Evolutionary conservation across 2,888 invertebrate genomes (phyloP).

Genomic region (Cephus spinipes): DNA sequence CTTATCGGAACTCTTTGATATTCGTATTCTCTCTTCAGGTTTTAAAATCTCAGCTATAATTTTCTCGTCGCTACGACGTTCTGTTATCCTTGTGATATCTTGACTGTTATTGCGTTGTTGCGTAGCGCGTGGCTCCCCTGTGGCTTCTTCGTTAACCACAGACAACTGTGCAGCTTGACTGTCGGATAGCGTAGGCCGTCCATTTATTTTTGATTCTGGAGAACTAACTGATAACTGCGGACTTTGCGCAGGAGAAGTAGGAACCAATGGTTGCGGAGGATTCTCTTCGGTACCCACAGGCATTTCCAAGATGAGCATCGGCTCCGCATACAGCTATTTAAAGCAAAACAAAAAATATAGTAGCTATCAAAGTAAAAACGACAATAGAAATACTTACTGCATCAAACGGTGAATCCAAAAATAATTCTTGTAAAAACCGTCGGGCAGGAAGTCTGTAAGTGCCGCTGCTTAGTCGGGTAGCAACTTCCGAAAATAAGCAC

Average conservation of each 20-base stretch:
- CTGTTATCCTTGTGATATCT: slow-evolving; percentile 31
- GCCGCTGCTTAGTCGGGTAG: slow-evolving; percentile 81
- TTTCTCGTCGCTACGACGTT: slow-evolving; percentile 59
- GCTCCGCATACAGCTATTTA: slow-evolving; percentile 62
- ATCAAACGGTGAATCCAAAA: slow-evolving; percentile 85
- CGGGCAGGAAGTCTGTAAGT: slow-evolving; percentile 86
- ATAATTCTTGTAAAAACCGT: slow-evolving; percentile 92
- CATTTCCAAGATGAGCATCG: slow-evolving; percentile 54
- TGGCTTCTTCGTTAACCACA: slow-evolving; percentile 45
- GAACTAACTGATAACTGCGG: slow-evolving; percentile 36
- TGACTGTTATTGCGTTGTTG: slow-evolving; percentile 37
- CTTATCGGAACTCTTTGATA: slow-evolving; percentile 52
- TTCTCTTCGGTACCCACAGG: slow-evolving; percentile 41
- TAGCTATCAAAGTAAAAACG: background rate
- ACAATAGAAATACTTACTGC: slow-evolving; percentile 57
- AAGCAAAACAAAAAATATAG: slow-evolving; percentile 3
- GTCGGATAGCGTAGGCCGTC: slow-evolving; percentile 48
- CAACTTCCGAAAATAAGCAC: slow-evolving; percentile 94
- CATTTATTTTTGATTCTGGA: slow-evolving; percentile 56
- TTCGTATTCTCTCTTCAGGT: slow-evolving; percentile 57
- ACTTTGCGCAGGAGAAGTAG: slow-evolving; percentile 29
- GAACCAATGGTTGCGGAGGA: slow-evolving; percentile 29
- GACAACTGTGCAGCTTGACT: slow-evolving; percentile 44
- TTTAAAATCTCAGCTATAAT: slow-evolving; percentile 64
- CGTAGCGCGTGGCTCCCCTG: slow-evolving; percentile 33